phyloP scores from a whole-genome alignment of 1,140 invertebrate species.

The Panulirus ornatus region DNA sequence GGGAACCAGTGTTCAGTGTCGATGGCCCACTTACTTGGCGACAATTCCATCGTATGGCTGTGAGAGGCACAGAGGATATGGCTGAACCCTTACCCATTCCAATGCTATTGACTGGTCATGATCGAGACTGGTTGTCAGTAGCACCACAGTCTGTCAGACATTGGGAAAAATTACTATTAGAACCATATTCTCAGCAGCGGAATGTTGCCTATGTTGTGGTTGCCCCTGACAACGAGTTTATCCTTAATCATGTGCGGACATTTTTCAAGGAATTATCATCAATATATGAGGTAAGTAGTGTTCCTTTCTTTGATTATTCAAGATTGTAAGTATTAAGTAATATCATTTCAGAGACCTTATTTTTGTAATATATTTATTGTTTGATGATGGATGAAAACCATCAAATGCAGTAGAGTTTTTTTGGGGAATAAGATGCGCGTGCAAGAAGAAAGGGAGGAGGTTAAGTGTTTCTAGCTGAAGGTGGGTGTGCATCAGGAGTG shows the following conservation, averaged over 20 bases:
- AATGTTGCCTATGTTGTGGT: constrained; percentile 97
- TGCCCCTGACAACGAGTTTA: constrained; percentile 92
- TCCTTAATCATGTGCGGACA: constrained; percentile 86
- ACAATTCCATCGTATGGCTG: constrained; percentile 96
- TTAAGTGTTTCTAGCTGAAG: too few species aligned
- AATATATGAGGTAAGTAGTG: constrained; percentile 88
- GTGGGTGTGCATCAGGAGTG: too few species aligned
- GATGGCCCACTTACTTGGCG: constrained; percentile 96
- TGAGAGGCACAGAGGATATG: constrained; percentile 90
- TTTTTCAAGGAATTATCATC: constrained; percentile 96
- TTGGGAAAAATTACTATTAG: constrained; percentile 95
- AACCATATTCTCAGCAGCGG: constrained; percentile 93
- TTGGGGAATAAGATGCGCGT: too few species aligned
- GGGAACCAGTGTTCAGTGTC: constrained; percentile 91
- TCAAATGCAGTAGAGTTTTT: too few species aligned
- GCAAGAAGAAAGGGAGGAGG: too few species aligned
- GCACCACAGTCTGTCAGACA: constrained; percentile 95
- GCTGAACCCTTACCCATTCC: constrained; percentile 98
- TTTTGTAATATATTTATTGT: too few species aligned
- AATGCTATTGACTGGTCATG: constrained; percentile 93
- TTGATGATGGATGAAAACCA: too few species aligned
- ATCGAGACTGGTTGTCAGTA: constrained; percentile 95
- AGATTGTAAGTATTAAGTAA: neutral
- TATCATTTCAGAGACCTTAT: neutral
- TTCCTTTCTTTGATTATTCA: neutral